phyloP scores from a whole-genome alignment of 2,797 vertebrate species.

The Acropternis orthonyx region DNA sequence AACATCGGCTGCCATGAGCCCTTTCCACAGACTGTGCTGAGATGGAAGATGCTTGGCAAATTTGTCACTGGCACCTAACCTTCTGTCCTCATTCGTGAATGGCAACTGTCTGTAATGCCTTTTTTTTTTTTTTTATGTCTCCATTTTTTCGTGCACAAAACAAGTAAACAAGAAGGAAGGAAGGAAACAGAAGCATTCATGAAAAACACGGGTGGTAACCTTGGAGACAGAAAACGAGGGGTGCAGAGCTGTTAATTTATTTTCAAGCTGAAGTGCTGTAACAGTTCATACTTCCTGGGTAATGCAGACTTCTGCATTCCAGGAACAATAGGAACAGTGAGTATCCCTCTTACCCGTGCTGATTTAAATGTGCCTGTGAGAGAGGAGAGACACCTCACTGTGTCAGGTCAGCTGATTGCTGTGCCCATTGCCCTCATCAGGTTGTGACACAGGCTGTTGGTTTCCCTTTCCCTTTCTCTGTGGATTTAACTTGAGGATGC shows the following conservation, averaged over 20 bases:
- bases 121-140: background rate
- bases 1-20: background rate
- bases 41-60: background rate
- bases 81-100: background rate
- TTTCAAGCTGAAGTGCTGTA: background rate
- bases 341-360: fast-evolving
- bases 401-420: background rate
- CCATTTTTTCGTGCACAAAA: background rate
- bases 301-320: background rate
- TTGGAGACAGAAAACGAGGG: background rate
- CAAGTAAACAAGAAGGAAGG: background rate
- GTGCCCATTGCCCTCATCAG: background rate
- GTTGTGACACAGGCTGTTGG: background rate
- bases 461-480: background rate
- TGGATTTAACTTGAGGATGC: background rate
- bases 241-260: background rate
- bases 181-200: background rate
- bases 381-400: background rate
- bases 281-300: background rate
- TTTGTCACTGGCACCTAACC: background rate
- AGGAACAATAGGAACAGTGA: background rate
- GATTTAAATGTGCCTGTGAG: background rate
- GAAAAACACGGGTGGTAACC: background rate
- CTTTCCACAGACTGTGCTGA: background rate
- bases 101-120: background rate